Base-by-base conservation (phyloP, 2,113 vertebrate genomes). In the Stegastes partitus region DNA sequence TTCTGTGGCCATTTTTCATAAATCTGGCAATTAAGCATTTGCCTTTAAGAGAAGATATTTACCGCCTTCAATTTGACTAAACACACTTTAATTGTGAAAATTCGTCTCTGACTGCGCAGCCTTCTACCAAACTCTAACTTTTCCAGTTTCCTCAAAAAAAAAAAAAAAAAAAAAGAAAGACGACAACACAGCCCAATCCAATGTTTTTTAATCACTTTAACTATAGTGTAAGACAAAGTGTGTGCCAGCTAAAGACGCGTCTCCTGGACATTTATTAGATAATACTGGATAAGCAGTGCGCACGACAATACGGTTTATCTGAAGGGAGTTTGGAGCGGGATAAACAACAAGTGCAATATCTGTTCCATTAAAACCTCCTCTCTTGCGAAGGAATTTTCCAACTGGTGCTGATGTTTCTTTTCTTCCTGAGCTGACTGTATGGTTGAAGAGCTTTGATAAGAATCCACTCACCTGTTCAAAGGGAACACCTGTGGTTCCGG, bases 401-500 rank as follows among this genome's bases (percentile, higher is more conserved):
- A 3, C 39, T 11, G 15, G 31, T 34, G 2, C 2, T 34, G 12
- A 11, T 56, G 11, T 7, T 0, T 51, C 49, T 42, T 19, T n/a
- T 9, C 47, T 19, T 16, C 7, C 19, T 56, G 8, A 19, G n/a
- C 10, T 14, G 49, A 68, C 4, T 34, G 42, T 26, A 66, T n/a
- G n/a, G n/a, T n/a, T n/a, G n/a, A n/a, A 34, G 12, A 1, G 28
- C 10, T 18, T 14, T 53, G 28, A 49, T 11, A 11, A 12, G 11
- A 16, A 11, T 28, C 50, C 15, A 2, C 59, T 44, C 22, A 59
- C 91, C 91, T 92, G 87, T 85, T 83, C 10, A 77, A 22, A 14
- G 2, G 57, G 58, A 84, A 82, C 89, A 92, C 88, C 88, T 93
- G 84, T 92, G 65, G 91, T 92, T 81, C 81, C 86, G 7, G 77